These are phyloP conservation scores for Gobius niger DNA, from an alignment of 2,113 vertebrate species.

Conservation along the genomic window DNA sequence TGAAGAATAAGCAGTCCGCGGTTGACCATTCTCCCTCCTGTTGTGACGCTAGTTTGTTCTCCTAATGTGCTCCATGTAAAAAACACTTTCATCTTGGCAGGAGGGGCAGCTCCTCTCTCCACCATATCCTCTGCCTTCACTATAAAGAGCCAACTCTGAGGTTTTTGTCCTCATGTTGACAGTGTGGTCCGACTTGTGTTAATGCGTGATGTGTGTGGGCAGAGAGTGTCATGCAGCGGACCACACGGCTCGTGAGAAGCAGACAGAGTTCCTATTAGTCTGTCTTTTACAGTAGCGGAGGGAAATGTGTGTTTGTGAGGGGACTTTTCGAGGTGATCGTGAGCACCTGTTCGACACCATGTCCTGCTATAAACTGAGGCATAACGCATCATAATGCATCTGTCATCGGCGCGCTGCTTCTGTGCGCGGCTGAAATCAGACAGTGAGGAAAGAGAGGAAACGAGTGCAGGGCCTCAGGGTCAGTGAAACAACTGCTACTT, in stretches of 20 bases:
- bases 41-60: slow-evolving; percentile 72
- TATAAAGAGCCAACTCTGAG: slow-evolving; percentile 22
- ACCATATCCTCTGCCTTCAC: slow-evolving; percentile 46
- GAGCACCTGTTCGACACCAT: slow-evolving; percentile 64
- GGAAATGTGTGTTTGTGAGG: slow-evolving; percentile 24
- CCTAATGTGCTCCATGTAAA: slow-evolving; percentile 71
- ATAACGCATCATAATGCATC: slow-evolving; percentile 33
- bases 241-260: slow-evolving; percentile 57
- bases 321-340: slow-evolving; percentile 41
- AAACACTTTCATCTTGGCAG: slow-evolving; percentile 72
- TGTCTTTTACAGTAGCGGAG: slow-evolving; percentile 61
- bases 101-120: slow-evolving; percentile 61
- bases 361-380: slow-evolving; percentile 32
- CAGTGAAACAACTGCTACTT: slow-evolving; percentile 42
- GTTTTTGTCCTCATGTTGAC: slow-evolving; percentile 20
- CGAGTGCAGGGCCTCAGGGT: slow-evolving; percentile 46
- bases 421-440: slow-evolving; percentile 11
- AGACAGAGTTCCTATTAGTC: slow-evolving; percentile 57
- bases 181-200: slow-evolving; percentile 29
- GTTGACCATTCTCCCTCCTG: slow-evolving; percentile 71
- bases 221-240: slow-evolving; percentile 32
- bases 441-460: slow-evolving; percentile 29
- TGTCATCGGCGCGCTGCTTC: slow-evolving; percentile 23
- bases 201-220: slow-evolving; percentile 16
- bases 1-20: slow-evolving; percentile 64